These are phyloP conservation scores for Cerastis rubricosa DNA, from an alignment of 2,888 invertebrate species.

Conservation along the genomic window DNA sequence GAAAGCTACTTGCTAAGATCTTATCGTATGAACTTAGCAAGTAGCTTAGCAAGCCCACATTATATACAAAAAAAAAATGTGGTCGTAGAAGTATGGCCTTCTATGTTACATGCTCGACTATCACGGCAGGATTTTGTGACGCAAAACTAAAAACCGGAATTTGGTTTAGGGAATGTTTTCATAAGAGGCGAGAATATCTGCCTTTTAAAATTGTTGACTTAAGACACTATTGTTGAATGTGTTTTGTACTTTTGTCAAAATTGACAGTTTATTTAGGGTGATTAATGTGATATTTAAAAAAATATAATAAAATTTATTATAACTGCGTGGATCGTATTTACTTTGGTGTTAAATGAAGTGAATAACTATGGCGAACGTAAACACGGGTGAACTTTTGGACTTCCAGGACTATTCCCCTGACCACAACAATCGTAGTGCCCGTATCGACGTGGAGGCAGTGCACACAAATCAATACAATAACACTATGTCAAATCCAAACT, in stretches of 20 bases:
- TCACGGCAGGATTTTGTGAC: background rate
- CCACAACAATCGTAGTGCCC: constrained; percentile 91
- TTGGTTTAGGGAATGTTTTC: background rate
- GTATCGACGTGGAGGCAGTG: constrained; percentile 92
- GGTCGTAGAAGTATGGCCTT: background rate
- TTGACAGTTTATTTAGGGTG: constrained; percentile 17
- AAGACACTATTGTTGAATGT: background rate
- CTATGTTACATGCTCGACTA: background rate
- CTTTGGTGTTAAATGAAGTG: constrained; percentile 46
- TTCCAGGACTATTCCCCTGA: constrained; percentile 94
- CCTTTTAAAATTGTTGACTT: constrained; percentile 5
- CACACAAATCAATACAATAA: constrained; percentile 88
- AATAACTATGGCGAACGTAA: constrained; percentile 82
- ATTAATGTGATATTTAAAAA: constrained; percentile 30
- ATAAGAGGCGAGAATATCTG: background rate
- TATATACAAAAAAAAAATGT: no score
- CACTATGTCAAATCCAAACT: constrained; percentile 84
- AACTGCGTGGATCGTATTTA: constrained; percentile 19
- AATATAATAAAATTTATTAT: background rate
- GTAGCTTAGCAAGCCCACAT: no score
- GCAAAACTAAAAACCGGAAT: background rate
- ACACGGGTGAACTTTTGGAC: constrained; percentile 92
- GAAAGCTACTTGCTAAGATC: no score
- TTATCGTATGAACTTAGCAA: no score
- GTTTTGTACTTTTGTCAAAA: constrained; percentile 33